Base-by-base conservation (phyloP, 1,140 invertebrate species). In the Drosophila sp. region DNA sequence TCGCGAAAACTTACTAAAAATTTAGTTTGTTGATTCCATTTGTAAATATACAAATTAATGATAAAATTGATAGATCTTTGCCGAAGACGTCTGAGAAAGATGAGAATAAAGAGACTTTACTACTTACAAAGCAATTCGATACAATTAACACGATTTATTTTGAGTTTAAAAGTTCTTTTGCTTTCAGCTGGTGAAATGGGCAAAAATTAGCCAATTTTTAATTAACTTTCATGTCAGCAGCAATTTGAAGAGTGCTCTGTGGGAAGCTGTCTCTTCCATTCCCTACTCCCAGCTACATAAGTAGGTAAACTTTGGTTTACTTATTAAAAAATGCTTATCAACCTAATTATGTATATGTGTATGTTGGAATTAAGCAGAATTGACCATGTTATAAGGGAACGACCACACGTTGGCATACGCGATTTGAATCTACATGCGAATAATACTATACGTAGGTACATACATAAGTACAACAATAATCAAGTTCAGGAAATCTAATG, bases 401-500 rank as follows among this genome's bases (percentile, higher is more conserved):
- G 44, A 50, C 44, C 23, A 27, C 23, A 50, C 44, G 7, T 47
- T 10, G 35, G 10, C 35, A 38, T 38, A 10, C 10, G 35, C 54
- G 63, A 63, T 76, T 72, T 67, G n/a, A 58, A 72, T 72, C 74
- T 65, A 60, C 38, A 50, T 27, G 17, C 60, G 30, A 27, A 41
- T 38, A 40, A 58, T 72, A 55, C 38, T 60, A 29, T 58, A 63
- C 64, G 57, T 76, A 35, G 17, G 58, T 44, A 66, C 60, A 72
- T 68, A 47, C 44, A 50, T 50, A 25, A n/a, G n/a, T n/a, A n/a
- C n/a, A n/a, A 27, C 23, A 50, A 10, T 50, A 50, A 50, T 50
- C 44, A 50, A 50, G 70, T 61, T 72, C 60, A 68, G 74, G 65
- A 72, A 76, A 60, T 65, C 72, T 74, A 57, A 25, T 29, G 40